A percentile compares a stretch with the other conserved stretches of the same genome.
phyloP scores from a whole-genome alignment of 2,797 vertebrate species.

The Enteromius argenteus region DNA sequence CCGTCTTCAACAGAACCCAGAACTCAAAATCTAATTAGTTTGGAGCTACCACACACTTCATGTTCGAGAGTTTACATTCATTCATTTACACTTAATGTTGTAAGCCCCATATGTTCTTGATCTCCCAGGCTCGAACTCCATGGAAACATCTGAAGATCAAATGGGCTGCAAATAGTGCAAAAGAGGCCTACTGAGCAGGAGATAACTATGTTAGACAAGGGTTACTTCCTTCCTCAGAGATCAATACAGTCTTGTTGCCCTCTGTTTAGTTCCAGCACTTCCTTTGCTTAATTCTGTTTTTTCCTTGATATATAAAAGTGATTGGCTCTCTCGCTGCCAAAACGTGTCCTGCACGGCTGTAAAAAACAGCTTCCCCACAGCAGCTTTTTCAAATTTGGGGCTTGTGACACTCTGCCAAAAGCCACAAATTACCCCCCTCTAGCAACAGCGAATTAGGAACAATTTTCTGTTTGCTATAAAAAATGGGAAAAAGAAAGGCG shows the following conservation, averaged over 20 bases:
- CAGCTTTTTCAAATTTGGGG: slow-evolving; percentile 87
- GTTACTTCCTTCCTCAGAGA: slow-evolving; percentile 49
- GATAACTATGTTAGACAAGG: slow-evolving; percentile 55
- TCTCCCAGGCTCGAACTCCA: slow-evolving; percentile 31
- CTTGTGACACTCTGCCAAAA: slow-evolving; percentile 84
- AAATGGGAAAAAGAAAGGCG: slow-evolving; percentile 75
- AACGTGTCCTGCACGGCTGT: slow-evolving; percentile 63
- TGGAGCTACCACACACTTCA: slow-evolving; percentile 18
- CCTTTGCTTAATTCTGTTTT: slow-evolving; percentile 62
- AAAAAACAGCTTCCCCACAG: slow-evolving; percentile 73
- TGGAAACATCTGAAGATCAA: slow-evolving; percentile 27
- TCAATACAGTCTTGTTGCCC: slow-evolving; percentile 37
- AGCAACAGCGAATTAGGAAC: slow-evolving; percentile 87
- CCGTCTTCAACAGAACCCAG: background rate
- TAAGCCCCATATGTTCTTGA: slow-evolving; percentile 70
- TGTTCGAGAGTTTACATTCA: slow-evolving; percentile 16
- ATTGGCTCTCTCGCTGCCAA: slow-evolving; percentile 70
- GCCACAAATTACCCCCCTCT: slow-evolving; percentile 87
- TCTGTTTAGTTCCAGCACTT: slow-evolving; percentile 48
- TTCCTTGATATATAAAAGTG: slow-evolving; percentile 66
- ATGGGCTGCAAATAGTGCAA: background rate
- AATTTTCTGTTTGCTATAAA: slow-evolving; percentile 87
- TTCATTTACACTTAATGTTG: slow-evolving; percentile 56
- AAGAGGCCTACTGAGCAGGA: slow-evolving; percentile 27
- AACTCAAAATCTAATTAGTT: slow-evolving; percentile 8